Evolutionary conservation across 2,113 vertebrate genomes (phyloP), one percentile per base, ranked within the genome.

Genomic region (Morone saxatilis): DNA sequence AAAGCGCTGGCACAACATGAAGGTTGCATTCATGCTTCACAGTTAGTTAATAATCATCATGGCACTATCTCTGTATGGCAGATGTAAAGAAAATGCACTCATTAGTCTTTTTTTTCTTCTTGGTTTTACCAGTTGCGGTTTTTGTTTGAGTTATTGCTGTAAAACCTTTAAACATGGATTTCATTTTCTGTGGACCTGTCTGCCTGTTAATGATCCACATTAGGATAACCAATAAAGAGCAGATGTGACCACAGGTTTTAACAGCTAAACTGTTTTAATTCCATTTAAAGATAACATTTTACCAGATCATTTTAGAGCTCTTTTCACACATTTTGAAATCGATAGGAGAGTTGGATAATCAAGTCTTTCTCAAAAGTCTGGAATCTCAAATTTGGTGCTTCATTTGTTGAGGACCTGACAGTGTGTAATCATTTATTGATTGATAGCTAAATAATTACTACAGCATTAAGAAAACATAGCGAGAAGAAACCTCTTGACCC

Each of bases 171-270:
- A 87, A 84, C 60, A 60, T 53, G 13, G 22, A 47, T 43, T 82
- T 65, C 0, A 66, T 82, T 80, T 76, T 65, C 50, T 72, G 50
- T 48, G 54, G 59, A 60, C n/a, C 77, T 45, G 61, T 75, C 50
- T 61, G 38, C 25, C 22, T 69, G 47, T 61, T 73, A 86, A 76
- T 86, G 53, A 88, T 63, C 63, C 25, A 81, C 12, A 86, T 87
- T 69, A 70, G 13, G 4, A 41, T 7, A 69, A 67, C 43, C 71
- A 81, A 79, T 86, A 68, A 78, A 80, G 9, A 84, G 43, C 87
- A 91, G 85, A 88, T 89, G 85, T 84, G 43, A 60, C 57, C 50
- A 22, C 40, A 43, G 22, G 20, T 16, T 50, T 17, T 31, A 17
- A 59, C 76, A 53, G 45, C 31, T 31, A 31, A 31, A 31, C 31